Base-by-base conservation (phyloP, 2,888 invertebrate species). In the Hypomecis atomaria region DNA sequence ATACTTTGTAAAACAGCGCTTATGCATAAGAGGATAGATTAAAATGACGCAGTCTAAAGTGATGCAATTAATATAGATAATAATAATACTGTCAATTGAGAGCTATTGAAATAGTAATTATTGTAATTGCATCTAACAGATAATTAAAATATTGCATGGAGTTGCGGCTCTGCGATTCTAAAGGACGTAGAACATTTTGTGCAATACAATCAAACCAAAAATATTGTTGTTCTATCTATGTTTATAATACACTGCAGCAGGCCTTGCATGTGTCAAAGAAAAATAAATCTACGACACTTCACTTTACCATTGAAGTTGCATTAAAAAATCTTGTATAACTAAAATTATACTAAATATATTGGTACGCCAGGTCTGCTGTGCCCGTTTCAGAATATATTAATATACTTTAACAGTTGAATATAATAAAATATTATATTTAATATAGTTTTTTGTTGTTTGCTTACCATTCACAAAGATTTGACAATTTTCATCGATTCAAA, bases 171-270 rank as follows among this genome's bases (percentile, higher is more conserved):
- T 47, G 38, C 13, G 6, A 48, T 36, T 36, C n/a, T 33, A 48
- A 48, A n/a, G 7, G 10, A 38, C 36, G 42, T 52, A n/a, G 9
- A 56, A 48, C 60, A 42, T n/a, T 54, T 48, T 56, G 66, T 69
- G 66, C 69, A 66, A 69, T 66, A 66, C 40, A 33, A 40, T 7
- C 44, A 67, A 65, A 33, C 69, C 62, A 66, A 69, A 69, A 53
- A 61, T 57, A 33, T 40, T 50, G 23, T 52, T 52, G 37, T 52
- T 52, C 52, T 40, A 33, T 42, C 40, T 13, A 40, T 40, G 33
- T 42, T 40, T 50, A 6, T 44, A 6, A 13, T 2, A 49, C n/a
- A 23, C 23, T 23, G 23, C 34, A n/a, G 6, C 49, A 13, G 49
- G 8, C 23, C 23, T 23, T 23, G 23, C 23, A 23, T 23, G 23